Evolutionary conservation across 2,797 vertebrate genomes (phyloP).

Genomic region (Ficedula albicollis): DNA sequence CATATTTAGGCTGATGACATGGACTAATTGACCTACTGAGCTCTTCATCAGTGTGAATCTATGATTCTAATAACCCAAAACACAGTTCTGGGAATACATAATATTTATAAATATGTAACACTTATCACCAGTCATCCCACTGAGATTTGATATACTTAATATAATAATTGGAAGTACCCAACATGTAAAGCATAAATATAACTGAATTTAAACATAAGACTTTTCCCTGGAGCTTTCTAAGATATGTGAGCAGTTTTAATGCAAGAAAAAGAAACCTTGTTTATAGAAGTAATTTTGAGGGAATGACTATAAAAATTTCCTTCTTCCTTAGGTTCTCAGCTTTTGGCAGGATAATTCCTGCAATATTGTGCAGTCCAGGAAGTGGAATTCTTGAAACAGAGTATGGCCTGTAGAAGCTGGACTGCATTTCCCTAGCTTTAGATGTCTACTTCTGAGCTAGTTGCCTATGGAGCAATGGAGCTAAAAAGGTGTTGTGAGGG

Average conservation of each 20-base stretch:
- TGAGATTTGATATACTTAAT: constrained; percentile 25
- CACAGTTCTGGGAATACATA: background rate
- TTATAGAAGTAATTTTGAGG: background rate
- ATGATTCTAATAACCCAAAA: background rate
- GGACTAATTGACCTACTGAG: background rate
- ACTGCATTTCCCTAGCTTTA: background rate
- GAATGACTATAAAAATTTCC: background rate
- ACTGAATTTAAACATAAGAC: background rate
- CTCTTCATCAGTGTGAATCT: background rate
- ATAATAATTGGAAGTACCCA: background rate
- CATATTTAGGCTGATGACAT: background rate
- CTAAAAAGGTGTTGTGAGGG: background rate
- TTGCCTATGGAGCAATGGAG: background rate
- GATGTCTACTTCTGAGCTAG: background rate
- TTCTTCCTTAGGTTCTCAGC: background rate
- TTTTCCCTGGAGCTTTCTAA: background rate
- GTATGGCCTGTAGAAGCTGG: background rate
- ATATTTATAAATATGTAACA: constrained; percentile 37
- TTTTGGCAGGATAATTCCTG: background rate
- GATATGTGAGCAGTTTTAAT: background rate
- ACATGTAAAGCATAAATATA: background rate
- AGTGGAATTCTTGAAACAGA: background rate
- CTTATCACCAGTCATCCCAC: background rate
- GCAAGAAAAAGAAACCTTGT: background rate
- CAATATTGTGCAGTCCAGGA: background rate